These are phyloP conservation scores for Elysia chlorotica DNA, from an alignment of 1,140 invertebrate genomes.

Conservation along the genomic window DNA sequence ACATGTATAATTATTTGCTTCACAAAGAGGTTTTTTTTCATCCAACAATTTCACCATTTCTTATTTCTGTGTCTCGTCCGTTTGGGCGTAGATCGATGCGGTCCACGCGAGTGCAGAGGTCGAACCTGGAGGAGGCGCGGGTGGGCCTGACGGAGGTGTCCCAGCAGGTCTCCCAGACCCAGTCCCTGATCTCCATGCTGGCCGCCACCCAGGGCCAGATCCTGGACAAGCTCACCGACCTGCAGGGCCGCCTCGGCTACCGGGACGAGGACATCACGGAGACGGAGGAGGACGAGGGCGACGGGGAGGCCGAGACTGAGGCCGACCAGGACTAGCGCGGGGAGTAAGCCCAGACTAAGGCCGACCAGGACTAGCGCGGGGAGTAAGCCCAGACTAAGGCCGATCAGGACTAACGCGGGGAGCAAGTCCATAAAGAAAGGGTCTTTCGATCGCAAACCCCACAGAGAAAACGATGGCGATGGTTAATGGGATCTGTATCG, in stretches of 20 bases:
- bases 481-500: no score
- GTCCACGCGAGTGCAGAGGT: slow-evolving; percentile 11
- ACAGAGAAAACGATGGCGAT: no score
- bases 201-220: slow-evolving; percentile 14
- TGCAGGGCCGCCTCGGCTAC: background rate
- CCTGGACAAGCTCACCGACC: slow-evolving; percentile 12
- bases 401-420: no score
- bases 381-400: no score
- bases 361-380: no score
- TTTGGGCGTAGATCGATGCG: no score
- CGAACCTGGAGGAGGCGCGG: slow-evolving; percentile 20
- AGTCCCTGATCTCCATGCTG: slow-evolving; percentile 11
- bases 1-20: no score
- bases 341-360: background rate
- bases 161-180: slow-evolving; percentile 19
- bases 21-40: no score
- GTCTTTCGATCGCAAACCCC: no score
- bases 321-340: background rate
- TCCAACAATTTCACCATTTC: no score
- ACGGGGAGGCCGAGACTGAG: background rate
- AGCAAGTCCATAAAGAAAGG: no score
- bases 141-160: slow-evolving; percentile 27
- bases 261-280: background rate
- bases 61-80: no score
- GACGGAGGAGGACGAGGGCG: background rate